These are phyloP conservation scores for Coluber constrictor DNA, from an alignment of 2,797 vertebrate genomes.

Conservation along the genomic window DNA sequence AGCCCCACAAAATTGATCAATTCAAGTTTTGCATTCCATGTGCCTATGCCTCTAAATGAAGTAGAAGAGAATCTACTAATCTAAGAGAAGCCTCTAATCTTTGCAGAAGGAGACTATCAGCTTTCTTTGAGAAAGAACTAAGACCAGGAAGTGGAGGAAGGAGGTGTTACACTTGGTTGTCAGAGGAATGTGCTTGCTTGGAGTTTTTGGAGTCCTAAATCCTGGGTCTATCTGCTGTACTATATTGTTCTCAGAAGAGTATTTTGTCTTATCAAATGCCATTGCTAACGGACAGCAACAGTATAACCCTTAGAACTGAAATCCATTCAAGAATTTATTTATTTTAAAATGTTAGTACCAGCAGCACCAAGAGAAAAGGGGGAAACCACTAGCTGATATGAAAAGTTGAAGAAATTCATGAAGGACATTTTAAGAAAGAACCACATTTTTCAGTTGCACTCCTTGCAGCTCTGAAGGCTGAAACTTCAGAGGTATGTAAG, in stretches of 20 bases:
- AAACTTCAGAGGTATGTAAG: not conserved
- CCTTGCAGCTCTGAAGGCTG: not conserved
- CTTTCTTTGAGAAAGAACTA: not conserved
- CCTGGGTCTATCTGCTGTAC: not conserved
- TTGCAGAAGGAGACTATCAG: not conserved
- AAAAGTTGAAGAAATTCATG: not conserved
- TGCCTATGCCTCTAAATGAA: not conserved
- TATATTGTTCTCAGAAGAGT: not conserved
- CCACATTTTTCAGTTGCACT: not conserved
- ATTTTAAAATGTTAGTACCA: not conserved
- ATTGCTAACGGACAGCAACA: not conserved
- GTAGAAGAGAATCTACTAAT: not conserved
- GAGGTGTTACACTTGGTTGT: not conserved
- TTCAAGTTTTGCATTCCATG: not conserved
- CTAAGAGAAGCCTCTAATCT: not conserved
- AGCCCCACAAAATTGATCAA: not conserved
- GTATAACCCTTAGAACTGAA: not conserved
- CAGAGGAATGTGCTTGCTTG: not conserved
- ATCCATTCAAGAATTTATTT: not conserved
- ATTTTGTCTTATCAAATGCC: not conserved
- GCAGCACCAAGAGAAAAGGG: not conserved
- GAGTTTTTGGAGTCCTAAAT: not conserved
- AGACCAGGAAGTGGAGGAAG: not conserved
- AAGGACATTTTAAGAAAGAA: not conserved
- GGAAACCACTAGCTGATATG: not conserved